These are phyloP conservation scores for Lepidurus packardi DNA, from an alignment of 1,140 invertebrate genomes.

Conservation along the genomic window DNA sequence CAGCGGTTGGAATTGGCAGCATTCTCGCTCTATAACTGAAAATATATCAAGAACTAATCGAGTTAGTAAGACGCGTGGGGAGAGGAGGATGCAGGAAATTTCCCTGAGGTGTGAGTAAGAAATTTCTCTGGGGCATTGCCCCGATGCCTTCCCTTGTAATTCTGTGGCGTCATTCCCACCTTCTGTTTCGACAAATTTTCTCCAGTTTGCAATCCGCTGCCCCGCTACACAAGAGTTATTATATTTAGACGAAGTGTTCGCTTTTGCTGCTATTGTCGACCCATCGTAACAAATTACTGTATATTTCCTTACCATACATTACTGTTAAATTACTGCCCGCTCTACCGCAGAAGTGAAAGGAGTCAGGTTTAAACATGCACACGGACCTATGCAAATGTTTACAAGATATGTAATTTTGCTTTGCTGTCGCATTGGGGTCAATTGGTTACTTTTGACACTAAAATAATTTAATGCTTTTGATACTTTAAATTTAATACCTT, in stretches of 20 bases:
- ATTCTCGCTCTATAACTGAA: neutral
- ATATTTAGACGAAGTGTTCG: neutral
- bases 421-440: no score
- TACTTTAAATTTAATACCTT: no score
- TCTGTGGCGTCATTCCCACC: neutral
- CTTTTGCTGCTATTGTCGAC: neutral
- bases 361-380: no score
- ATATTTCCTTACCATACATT: neutral
- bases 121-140: neutral
- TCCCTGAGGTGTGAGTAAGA: constrained; percentile 3
- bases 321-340: no score
- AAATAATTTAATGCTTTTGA: no score
- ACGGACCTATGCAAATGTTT: no score
- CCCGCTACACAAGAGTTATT: neutral
- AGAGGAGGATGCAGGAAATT: neutral
- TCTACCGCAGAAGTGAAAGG: no score
- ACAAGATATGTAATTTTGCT: no score
- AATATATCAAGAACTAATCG: neutral
- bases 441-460: no score
- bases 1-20: neutral
- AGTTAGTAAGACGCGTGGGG: neutral
- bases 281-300: neutral
- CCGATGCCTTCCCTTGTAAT: neutral
- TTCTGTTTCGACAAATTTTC: neutral
- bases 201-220: neutral